Conservation (phyloP, 1,140 invertebrate species). For the Anoplolepis gracilipes region DNA sequence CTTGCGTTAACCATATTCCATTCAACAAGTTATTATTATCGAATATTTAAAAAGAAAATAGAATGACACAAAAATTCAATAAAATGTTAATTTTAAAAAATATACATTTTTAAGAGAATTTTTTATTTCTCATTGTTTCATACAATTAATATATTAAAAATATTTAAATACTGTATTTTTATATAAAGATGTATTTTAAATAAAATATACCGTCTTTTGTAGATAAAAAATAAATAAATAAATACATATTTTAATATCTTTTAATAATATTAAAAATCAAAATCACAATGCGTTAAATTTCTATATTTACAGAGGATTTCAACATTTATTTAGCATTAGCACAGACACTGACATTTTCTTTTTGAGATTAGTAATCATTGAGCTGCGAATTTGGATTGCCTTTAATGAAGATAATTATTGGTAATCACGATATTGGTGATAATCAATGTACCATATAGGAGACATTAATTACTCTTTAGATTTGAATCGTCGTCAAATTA, state of each 20-base stretch:
- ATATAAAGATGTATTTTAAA: not conserved
- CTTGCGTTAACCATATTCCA: not conserved
- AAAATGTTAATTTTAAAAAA: not conserved
- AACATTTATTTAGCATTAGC: not conserved
- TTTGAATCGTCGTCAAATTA: conserved; percentile 22
- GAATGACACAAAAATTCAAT: not conserved
- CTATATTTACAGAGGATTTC: not conserved
- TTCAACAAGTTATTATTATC: not conserved
- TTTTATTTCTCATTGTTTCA: too few relatives aligned
- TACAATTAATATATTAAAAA: conserved; percentile 24
- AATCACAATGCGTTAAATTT: not conserved
- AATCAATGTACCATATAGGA: conserved; percentile 4
- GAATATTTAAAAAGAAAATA: not conserved
- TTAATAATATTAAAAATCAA: not conserved
- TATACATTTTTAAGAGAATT: not conserved
- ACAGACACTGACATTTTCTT: not conserved
- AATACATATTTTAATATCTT: conserved; percentile 1
- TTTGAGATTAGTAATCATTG: conserved; percentile 15
- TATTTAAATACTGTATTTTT: not conserved
- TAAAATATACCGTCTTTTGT: not conserved
- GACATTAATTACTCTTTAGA: conserved; percentile 12
- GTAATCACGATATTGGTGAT: not conserved
- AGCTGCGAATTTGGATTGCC: not conserved
- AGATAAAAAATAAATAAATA: too few relatives aligned
- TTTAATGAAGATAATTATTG: conserved; percentile 24